Base-by-base conservation (phyloP, 2,888 invertebrate species). In the Nemoura dubitans region DNA sequence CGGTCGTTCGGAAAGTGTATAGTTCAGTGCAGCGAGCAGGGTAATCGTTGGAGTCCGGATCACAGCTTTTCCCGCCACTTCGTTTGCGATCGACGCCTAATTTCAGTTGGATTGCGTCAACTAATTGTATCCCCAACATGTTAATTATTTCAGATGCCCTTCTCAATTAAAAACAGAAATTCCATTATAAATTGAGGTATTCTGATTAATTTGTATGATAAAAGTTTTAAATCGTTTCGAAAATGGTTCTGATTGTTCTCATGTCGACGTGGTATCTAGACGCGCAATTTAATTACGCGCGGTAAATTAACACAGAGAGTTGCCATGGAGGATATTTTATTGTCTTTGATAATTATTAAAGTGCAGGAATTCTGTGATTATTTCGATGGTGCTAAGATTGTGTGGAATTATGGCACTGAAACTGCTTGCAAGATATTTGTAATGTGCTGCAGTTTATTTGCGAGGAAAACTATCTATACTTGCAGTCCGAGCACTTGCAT, bases 111-210 rank as follows among this genome's bases (percentile, higher is more conserved):
- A 25, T 26, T 26, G 83, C 36, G 2, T 27, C 0, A 76, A 76
- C 28, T 84, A 84, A 76, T 84, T 84, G 3, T 59, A 59, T 59
- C 59, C 59, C 84, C 29, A 27, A 76, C 84, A 29, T 84, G 7
- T 7, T 84, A 84, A 84, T 84, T 30, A 84, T 84, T 84, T 84
- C 27, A 6, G 76, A 84, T 84, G 84, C 76, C 84, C 76, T 76
- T 59, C 84, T 84, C 84, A 26, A 76, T 84, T 83, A 83, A 81
- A 81, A 59, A 76, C 26, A 76, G 84, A 43, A 84, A 28, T 84
- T 84, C 84, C 84, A 84, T 84, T 84, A 84, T 43, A 84, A 84
- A 84, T 59, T 30, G 84, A 59, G 84, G 59, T 84, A 59, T 84
- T 84, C 59, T 59, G 43, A 84, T 84, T 84, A 76, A 59, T 76